Percentiles rank a stretch among this genome's conserved stretches.
Evolutionary conservation across 2,113 vertebrate genomes (phyloP).

Genomic region (Circaetus cinerascens): DNA sequence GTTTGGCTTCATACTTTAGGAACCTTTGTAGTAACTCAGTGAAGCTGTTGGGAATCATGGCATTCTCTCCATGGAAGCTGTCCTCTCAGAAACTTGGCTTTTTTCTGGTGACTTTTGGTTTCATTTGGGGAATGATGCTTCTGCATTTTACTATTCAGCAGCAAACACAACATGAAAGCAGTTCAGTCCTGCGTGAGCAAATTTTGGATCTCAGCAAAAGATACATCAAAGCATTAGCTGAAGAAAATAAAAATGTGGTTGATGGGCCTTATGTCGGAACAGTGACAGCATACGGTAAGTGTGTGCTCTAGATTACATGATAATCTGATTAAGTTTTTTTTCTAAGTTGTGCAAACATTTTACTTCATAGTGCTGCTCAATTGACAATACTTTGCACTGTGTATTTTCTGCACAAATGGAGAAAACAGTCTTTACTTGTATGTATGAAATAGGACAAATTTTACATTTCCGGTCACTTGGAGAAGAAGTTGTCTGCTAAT

Average conservation of each 20-base stretch:
- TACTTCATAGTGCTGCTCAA: neutral
- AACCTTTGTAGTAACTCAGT: neutral
- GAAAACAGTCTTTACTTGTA: neutral
- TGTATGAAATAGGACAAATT: neutral
- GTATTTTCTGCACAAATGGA: neutral
- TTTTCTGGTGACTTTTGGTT: conserved; percentile 96
- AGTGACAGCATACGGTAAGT: conserved; percentile 97
- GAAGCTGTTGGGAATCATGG: conserved; percentile 78
- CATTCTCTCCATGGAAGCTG: conserved; percentile 91
- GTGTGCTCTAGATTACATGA: neutral
- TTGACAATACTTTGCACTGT: neutral
- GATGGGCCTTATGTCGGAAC: conserved; percentile 97
- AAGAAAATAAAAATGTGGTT: conserved; percentile 95
- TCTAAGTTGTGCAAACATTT: neutral
- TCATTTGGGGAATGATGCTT: conserved; percentile 99
- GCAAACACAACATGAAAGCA: conserved; percentile 91
- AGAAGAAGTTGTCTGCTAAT: neutral
- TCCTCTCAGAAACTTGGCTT: conserved; percentile 98
- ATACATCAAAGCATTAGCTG: conserved; percentile 95
- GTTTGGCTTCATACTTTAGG: conserved; percentile 37
- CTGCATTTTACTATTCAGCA: conserved; percentile 99
- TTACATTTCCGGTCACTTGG: neutral
- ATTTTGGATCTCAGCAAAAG: conserved; percentile 98
- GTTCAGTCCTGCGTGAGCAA: conserved; percentile 90
- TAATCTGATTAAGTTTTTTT: neutral